phyloP scores from a whole-genome alignment of 2,888 invertebrate genomes.

The Neria commutata region DNA sequence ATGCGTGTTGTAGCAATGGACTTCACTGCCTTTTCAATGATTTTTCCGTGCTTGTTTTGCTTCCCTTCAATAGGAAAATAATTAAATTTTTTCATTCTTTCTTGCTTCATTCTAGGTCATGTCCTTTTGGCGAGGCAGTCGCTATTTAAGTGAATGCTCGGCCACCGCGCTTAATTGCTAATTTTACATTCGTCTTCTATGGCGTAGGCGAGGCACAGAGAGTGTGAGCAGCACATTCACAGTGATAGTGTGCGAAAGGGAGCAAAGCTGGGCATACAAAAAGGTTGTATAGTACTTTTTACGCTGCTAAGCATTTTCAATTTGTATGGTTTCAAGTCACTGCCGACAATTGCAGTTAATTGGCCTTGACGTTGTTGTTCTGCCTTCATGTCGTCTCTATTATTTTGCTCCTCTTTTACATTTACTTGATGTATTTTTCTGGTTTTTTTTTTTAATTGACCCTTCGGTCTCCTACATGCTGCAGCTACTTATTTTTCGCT shows the following conservation, averaged over 20 bases:
- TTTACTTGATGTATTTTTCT: background rate
- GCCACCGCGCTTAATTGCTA: slow-evolving; percentile 1
- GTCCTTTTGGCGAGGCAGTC: too few relatives aligned
- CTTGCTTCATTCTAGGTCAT: too few relatives aligned
- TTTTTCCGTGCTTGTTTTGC: too few relatives aligned
- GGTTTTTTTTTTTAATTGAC: slow-evolving; percentile 2
- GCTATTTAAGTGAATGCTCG: background rate
- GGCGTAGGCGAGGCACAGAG: too few relatives aligned
- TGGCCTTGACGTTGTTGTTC: slow-evolving; percentile 6
- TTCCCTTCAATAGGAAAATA: too few relatives aligned
- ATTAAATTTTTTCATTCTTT: too few relatives aligned
- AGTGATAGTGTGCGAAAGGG: too few relatives aligned
- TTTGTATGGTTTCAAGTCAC: slow-evolving; percentile 2
- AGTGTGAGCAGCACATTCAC: too few relatives aligned
- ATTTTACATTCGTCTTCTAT: background rate
- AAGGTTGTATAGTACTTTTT: too few relatives aligned
- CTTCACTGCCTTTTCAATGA: too few relatives aligned
- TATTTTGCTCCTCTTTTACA: background rate
- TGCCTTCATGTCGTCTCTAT: background rate
- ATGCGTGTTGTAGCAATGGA: too few relatives aligned
- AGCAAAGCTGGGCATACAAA: too few relatives aligned
- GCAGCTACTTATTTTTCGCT: slow-evolving; percentile 12
- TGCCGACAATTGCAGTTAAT: slow-evolving; percentile 14
- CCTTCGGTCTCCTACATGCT: slow-evolving; percentile 13
- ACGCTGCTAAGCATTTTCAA: background rate